Percentiles rank a stretch among this genome's conserved stretches.
These are phyloP conservation scores for Camptogramma bilineatum DNA, from an alignment of 2,888 invertebrate species.

Conservation along the genomic window DNA sequence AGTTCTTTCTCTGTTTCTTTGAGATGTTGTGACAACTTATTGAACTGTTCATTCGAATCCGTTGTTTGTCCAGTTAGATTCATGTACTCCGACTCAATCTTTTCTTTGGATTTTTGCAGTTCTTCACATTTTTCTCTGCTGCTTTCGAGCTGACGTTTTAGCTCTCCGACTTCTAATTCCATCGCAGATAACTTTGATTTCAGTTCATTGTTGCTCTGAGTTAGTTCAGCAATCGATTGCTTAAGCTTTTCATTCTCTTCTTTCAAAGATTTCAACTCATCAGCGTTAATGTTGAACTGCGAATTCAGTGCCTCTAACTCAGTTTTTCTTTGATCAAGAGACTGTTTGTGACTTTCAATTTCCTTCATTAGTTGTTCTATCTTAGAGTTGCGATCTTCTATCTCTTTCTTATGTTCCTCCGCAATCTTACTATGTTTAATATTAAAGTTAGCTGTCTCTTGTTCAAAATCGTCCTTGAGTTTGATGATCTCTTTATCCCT, in stretches of 20 bases:
- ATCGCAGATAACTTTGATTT: constrained; percentile 74
- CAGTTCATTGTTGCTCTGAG: constrained; percentile 67
- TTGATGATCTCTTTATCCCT: constrained; percentile 84
- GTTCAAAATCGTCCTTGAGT: constrained; percentile 79
- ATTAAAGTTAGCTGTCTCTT: constrained; percentile 78
- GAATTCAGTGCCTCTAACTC: constrained; percentile 79
- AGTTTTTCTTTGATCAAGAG: constrained; percentile 75
- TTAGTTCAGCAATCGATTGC: constrained; percentile 72
- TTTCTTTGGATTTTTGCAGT: constrained; percentile 83
- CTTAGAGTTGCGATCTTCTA: constrained; percentile 79
- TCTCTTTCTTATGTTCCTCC: constrained; percentile 81
- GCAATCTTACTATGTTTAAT: constrained; percentile 81
- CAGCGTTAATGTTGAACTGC: constrained; percentile 75
- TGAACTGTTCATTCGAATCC: constrained; percentile 86
- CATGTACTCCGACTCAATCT: constrained; percentile 86
- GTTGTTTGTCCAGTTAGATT: constrained; percentile 85
- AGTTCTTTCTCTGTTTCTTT: constrained; percentile 85
- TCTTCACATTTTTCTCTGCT: constrained; percentile 85
- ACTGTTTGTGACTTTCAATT: constrained; percentile 76
- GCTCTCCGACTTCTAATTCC: constrained; percentile 85
- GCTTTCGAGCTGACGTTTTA: constrained; percentile 83
- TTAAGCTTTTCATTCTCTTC: constrained; percentile 76
- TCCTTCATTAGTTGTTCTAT: constrained; percentile 80
- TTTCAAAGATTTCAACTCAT: constrained; percentile 73
- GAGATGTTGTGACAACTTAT: constrained; percentile 83